Evolutionary conservation across 2,797 vertebrate species (phyloP), one percentile per base, ranked within the genome.

Genomic region (Thalassophryne amazonica): DNA sequence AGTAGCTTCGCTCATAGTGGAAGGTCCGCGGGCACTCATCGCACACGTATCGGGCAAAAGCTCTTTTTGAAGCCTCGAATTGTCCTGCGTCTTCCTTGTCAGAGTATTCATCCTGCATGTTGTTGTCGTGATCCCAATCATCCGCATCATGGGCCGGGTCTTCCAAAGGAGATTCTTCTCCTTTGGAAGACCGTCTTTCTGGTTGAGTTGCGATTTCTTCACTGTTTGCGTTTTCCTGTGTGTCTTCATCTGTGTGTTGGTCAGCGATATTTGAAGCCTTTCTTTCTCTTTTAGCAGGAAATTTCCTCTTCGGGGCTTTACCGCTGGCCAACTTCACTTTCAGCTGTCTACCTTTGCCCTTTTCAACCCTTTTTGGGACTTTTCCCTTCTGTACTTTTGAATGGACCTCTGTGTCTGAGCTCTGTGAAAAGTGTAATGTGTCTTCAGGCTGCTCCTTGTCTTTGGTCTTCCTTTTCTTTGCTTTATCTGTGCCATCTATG

Each of bases 1-100:
- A 68, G 75, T 94, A 99, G 76, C 93, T 96, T 72, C 93, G 96
- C 85, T 98, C 95, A 0, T 99, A 98, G n/a, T 93, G 87, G 78
- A 98, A 98, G 0, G 92, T 93, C 35, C 95, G 90, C 35, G 92
- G 77, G n/a, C 97, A 99, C 1, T 91, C 85, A 20, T 89, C 76
- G 56, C 97, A 99, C 50, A 86, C 84, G 40, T 94, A 95, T 69
- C 89, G 88, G 6, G 86, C 85, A 37, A 73, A 75, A 16, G 65
- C 38, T 50, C 51, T 78, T 61, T 69, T 83, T 5, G 22, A 23
- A 5, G 15, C 45, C 34, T 16, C 30, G 7, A 31, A 36, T 21
- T 68, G 22, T 23, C 33, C 72, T 1, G 41, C 62, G 4, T 59
- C 62, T 0, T 35, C 59, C 0, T 42, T 58, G 1, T 69, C 72